Percentiles rank a stretch among this genome's conserved stretches.
phyloP scores from a whole-genome alignment of 1,140 invertebrate genomes.

The Scaptomyza pallida region DNA sequence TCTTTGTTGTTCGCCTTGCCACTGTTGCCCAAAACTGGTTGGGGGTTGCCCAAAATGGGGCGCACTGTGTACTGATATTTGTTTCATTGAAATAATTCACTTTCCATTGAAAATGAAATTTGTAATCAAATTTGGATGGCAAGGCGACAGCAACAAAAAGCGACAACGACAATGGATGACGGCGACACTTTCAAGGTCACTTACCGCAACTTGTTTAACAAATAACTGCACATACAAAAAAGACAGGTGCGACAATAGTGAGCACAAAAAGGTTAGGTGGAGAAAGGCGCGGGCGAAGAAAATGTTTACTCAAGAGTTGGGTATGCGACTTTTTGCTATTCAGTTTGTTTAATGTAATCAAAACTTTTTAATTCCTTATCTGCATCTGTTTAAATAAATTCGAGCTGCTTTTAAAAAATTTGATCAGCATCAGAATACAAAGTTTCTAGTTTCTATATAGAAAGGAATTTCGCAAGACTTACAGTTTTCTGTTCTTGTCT shows the following conservation, averaged over 20 bases:
- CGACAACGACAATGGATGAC: not conserved
- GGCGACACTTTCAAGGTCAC: constrained; percentile 61
- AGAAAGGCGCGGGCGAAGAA: not conserved
- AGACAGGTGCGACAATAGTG: not conserved
- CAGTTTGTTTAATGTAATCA: no score
- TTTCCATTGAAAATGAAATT: constrained; percentile 54
- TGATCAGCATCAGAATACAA: no score
- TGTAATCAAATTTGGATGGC: constrained; percentile 42
- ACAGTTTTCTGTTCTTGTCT: not conserved
- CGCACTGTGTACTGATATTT: constrained; percentile 16
- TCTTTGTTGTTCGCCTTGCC: constrained; percentile 39
- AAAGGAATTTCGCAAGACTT: not conserved
- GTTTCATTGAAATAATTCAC: constrained; percentile 40
- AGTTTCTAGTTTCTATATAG: no score
- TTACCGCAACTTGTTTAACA: constrained; percentile 4
- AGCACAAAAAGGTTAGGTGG: not conserved
- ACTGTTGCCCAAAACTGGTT: constrained; percentile 45
- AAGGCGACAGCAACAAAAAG: constrained; percentile 28
- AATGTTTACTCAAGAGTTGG: not conserved
- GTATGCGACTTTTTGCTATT: no score
- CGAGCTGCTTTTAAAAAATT: no score
- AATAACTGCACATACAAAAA: not conserved
- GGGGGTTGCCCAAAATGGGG: constrained; percentile 52
- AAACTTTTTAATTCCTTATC: no score
- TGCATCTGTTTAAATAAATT: no score